These are phyloP conservation scores for Lithobates pipiens DNA, from an alignment of 2,797 vertebrate species.

Conservation along the genomic window DNA sequence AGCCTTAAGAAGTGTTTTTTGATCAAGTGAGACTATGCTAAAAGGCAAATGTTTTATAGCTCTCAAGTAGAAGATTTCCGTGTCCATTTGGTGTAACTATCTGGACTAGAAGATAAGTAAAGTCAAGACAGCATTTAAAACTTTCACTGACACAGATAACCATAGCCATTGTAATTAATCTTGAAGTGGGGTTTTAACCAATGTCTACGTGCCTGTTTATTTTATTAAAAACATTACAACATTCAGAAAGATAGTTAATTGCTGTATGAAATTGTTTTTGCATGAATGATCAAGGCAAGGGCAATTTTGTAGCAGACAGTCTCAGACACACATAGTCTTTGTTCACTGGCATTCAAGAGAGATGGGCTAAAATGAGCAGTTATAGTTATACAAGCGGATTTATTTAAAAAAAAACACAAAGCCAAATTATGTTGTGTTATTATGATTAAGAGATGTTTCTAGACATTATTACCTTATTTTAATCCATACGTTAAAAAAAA, in stretches of 20 bases:
- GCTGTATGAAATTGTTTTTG: conserved; percentile 80
- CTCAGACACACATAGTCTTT: conserved; percentile 79
- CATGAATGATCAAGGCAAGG: conserved; percentile 81
- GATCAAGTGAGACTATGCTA: no score
- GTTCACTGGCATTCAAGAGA: conserved; percentile 73
- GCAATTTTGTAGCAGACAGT: conserved; percentile 82
- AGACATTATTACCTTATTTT: no score
- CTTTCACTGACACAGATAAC: not conserved
- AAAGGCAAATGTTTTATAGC: not conserved
- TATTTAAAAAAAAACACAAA: no score
- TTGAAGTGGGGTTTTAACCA: conserved; percentile 33
- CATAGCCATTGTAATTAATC: not conserved
- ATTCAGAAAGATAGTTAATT: conserved; percentile 79
- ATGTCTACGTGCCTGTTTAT: conserved; percentile 76
- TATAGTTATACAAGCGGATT: not conserved
- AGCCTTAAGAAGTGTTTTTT: no score
- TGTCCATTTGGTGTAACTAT: not conserved
- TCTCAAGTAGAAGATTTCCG: not conserved
- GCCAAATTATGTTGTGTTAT: no score
- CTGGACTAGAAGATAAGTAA: not conserved
- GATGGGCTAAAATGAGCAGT: conserved; percentile 72
- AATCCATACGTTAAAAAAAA: no score
- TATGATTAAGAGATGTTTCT: no score
- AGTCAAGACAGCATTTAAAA: not conserved
- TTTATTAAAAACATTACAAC: conserved; percentile 83